A percentile compares a stretch with the other conserved stretches of the same genome.
These are phyloP conservation scores for Orestias chungarensis DNA, from an alignment of 2,797 vertebrate genomes.

Conservation along the genomic window DNA sequence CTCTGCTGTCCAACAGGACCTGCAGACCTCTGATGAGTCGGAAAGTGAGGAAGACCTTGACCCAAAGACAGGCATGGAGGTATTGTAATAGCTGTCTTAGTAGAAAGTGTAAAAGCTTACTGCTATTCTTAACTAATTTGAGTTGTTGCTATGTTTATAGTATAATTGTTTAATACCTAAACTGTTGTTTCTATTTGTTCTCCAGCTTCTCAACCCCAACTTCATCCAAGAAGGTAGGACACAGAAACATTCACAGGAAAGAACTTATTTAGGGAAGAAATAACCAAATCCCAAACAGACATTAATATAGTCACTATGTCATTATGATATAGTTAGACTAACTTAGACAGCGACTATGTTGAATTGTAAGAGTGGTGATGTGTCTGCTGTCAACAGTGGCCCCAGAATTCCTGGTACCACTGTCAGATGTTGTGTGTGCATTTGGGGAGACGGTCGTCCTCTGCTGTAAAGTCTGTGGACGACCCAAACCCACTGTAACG, in stretches of 20 bases:
- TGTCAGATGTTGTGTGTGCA: slow-evolving; percentile 92
- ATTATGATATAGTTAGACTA: too few species aligned
- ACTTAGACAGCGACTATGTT: too few species aligned
- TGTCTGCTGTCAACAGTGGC: slow-evolving; percentile 82
- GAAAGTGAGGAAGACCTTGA: slow-evolving; percentile 98
- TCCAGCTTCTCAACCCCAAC: slow-evolving; percentile 98
- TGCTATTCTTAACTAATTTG: too few species aligned
- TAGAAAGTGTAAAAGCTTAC: too few species aligned
- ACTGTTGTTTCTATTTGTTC: slow-evolving; percentile 57
- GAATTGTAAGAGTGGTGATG: too few species aligned
- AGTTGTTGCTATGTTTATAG: not conserved
- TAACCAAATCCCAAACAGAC: too few species aligned
- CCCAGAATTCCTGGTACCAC: slow-evolving; percentile 93
- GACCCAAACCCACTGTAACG: slow-evolving; percentile 90
- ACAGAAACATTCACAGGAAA: not conserved
- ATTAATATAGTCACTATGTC: not conserved
- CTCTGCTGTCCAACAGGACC: slow-evolving; percentile 82
- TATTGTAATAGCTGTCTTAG: slow-evolving; percentile 77
- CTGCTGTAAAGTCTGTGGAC: slow-evolving; percentile 94
- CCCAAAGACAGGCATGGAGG: slow-evolving; percentile 98
- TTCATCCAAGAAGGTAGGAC: slow-evolving; percentile 99
- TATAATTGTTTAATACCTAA: not conserved
- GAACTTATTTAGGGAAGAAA: not conserved
- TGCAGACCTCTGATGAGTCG: slow-evolving; percentile 96
- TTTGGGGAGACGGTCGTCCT: slow-evolving; percentile 94